Evolutionary conservation across 2,888 invertebrate species (phyloP).

Genomic region (Theodoxus fluviatilis): DNA sequence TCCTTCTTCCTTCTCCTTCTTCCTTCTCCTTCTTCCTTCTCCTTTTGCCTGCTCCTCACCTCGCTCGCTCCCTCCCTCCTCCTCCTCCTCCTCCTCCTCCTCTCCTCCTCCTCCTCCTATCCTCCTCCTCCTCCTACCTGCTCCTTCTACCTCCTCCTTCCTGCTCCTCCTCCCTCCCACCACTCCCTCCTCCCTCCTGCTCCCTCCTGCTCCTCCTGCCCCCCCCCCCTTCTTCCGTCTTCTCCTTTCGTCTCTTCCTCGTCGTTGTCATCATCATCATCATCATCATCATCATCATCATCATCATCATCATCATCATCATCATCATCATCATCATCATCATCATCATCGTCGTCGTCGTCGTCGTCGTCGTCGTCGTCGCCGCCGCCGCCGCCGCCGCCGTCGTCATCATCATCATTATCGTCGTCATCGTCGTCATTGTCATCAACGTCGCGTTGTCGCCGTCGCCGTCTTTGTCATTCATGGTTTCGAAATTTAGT

Average conservation of each 20-base stretch:
- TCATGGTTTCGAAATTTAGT: too few species aligned
- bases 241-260: background rate
- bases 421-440: too few species aligned
- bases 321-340: background rate
- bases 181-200: background rate
- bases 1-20: constrained; percentile 4
- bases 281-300: background rate
- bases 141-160: background rate
- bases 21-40: background rate
- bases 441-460: too few species aligned
- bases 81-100: background rate
- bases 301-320: background rate
- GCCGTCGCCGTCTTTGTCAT: too few species aligned
- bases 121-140: background rate
- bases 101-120: background rate
- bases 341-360: background rate
- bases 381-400: too few species aligned
- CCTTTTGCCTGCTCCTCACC: background rate
- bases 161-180: background rate
- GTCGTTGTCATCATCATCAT: background rate
- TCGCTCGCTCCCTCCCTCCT: background rate
- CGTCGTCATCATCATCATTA: too few species aligned
- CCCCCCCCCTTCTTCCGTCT: background rate
- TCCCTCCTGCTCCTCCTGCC: background rate
- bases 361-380: too few species aligned